A percentile compares a stretch with the other conserved stretches of the same genome.
Evolutionary conservation across 2,888 invertebrate genomes (phyloP).

Genomic region (Scrobipalpa atriplicella): DNA sequence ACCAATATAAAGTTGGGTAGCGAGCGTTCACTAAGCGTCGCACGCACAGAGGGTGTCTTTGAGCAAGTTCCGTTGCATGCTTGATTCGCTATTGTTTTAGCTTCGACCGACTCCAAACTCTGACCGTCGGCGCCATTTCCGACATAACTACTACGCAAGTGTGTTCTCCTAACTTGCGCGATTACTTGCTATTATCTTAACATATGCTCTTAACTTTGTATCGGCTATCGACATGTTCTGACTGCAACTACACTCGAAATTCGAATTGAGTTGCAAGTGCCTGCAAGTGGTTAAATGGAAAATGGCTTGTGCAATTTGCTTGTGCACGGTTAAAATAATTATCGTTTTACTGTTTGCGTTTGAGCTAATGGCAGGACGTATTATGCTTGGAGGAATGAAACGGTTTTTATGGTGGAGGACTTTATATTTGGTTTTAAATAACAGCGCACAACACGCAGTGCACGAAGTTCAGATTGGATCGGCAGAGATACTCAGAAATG

Average conservation of each 20-base stretch:
- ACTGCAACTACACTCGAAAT: slow-evolving; percentile 52
- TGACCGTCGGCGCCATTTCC: slow-evolving; percentile 55
- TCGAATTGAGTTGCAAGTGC: slow-evolving; percentile 48
- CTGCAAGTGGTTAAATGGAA: slow-evolving; percentile 42
- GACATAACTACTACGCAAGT: slow-evolving; percentile 64
- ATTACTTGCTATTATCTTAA: slow-evolving; percentile 74
- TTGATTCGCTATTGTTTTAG: slow-evolving; percentile 80
- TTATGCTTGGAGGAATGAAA: slow-evolving; percentile 7
- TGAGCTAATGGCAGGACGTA: slow-evolving; percentile 15
- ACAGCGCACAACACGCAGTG: neutral
- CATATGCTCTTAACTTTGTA: slow-evolving; percentile 66
- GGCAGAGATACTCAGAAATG: neutral
- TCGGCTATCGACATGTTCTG: slow-evolving; percentile 61
- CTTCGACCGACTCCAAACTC: slow-evolving; percentile 67
- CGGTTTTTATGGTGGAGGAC: neutral
- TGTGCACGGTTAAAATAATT: slow-evolving; percentile 22
- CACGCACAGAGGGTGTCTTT: slow-evolving; percentile 78
- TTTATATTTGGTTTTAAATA: neutral
- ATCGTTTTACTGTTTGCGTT: slow-evolving; percentile 21
- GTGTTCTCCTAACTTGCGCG: slow-evolving; percentile 65
- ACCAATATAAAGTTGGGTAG: slow-evolving; percentile 78
- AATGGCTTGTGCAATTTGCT: slow-evolving; percentile 44
- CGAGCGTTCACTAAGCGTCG: slow-evolving; percentile 68
- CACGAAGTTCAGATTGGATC: neutral
- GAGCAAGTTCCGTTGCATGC: slow-evolving; percentile 78